Conservation (phyloP, 2,797 vertebrate genomes). For the Acridotheres tristis region DNA sequence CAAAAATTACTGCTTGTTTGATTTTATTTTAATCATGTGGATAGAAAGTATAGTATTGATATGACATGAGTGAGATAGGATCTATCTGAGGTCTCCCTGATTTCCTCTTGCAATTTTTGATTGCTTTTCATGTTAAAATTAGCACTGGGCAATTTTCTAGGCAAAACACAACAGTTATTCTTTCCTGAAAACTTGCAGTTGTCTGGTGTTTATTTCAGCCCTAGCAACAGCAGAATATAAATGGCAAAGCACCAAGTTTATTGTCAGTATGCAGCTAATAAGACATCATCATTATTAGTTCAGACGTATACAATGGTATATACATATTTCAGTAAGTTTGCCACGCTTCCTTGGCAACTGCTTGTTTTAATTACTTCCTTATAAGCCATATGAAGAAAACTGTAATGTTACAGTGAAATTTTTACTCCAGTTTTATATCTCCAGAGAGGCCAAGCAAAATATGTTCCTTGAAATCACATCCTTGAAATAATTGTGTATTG, state of each 20-base stretch:
- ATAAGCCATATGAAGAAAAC: not conserved
- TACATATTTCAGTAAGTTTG: not conserved
- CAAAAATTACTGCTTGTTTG: not conserved
- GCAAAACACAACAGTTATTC: not conserved
- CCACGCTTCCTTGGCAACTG: not conserved
- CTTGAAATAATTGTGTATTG: not conserved
- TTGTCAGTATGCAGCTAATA: not conserved
- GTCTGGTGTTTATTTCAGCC: not conserved
- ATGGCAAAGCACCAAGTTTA: not conserved
- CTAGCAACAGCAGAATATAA: not conserved
- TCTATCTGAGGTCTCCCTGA: not conserved
- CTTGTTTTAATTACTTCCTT: slow-evolving; percentile 3
- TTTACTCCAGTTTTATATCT: not conserved
- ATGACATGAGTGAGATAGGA: not conserved
- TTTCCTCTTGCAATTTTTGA: not conserved
- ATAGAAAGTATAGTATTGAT: not conserved
- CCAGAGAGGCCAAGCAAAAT: not conserved
- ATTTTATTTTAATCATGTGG: not conserved
- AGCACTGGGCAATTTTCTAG: not conserved
- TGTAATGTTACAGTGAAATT: not conserved
- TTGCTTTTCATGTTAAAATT: not conserved
- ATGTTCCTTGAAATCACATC: not conserved
- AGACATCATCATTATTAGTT: not conserved
- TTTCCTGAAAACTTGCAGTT: not conserved
- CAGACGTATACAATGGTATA: not conserved